Conservation (phyloP, 2,888 invertebrate species). For the Oithona nana region DNA sequence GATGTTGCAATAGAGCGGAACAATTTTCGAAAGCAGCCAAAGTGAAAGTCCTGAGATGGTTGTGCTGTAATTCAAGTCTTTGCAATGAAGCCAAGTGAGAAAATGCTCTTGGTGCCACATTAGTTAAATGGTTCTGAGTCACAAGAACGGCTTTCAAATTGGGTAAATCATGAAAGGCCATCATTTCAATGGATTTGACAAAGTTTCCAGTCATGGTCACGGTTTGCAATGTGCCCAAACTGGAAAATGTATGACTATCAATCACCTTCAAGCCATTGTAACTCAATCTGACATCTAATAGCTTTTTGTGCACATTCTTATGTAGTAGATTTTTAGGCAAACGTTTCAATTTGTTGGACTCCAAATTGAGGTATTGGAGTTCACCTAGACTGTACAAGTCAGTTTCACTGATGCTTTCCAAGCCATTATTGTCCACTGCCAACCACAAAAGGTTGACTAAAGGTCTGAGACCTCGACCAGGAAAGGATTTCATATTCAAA, state of each 20-base stretch:
- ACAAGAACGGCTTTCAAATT: constrained; percentile 61
- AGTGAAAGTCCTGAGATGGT: constrained; percentile 47
- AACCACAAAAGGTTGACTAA: constrained; percentile 57
- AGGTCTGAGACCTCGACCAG: constrained; percentile 51
- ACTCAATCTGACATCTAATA: constrained; percentile 58
- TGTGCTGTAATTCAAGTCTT: constrained; percentile 59
- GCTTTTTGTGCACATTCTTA: constrained; percentile 44
- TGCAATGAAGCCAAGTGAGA: constrained; percentile 52
- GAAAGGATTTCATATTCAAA: constrained; percentile 49
- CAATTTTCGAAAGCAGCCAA: constrained; percentile 47
- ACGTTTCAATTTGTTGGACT: constrained; percentile 56
- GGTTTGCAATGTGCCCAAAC: constrained; percentile 50
- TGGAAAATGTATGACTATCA: constrained; percentile 47
- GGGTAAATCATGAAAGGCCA: constrained; percentile 54
- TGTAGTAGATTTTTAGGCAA: constrained; percentile 48
- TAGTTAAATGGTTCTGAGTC: constrained; percentile 55
- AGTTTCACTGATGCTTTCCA: constrained; percentile 38
- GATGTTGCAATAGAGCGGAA: constrained; percentile 38
- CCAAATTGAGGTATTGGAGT: constrained; percentile 61
- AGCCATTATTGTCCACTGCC: constrained; percentile 68
- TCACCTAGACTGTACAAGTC: constrained; percentile 43
- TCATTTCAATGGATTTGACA: constrained; percentile 45
- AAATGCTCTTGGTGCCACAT: constrained; percentile 52
- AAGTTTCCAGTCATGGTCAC: constrained; percentile 54
- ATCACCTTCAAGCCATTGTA: constrained; percentile 55